A percentile compares a stretch with the other conserved stretches of the same genome.
Evolutionary conservation across 1,140 invertebrate genomes (phyloP).

Genomic region (Vollenhovia emeryi): DNA sequence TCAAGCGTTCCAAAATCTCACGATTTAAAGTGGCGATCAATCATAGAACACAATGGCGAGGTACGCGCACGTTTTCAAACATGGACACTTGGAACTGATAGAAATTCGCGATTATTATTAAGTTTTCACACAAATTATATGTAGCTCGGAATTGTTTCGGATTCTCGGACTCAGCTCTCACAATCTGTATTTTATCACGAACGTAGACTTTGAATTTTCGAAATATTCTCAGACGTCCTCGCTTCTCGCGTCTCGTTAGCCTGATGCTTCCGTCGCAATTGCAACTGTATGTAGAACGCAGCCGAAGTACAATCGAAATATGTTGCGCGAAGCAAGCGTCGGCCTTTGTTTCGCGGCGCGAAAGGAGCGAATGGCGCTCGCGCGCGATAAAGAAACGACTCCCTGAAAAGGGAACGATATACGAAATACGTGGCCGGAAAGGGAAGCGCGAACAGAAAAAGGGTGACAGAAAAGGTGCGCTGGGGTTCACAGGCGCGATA

Average conservation of each 20-base stretch:
- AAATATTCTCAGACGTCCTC: background rate
- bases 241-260: no score
- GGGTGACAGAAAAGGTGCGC: background rate
- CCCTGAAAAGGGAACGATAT: background rate
- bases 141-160: no score
- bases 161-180: background rate
- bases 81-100: no score
- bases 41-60: background rate
- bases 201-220: background rate
- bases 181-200: background rate
- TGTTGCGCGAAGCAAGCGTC: background rate
- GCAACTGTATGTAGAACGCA: background rate
- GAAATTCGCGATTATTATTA: background rate
- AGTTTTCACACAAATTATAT: background rate
- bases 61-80: background rate
- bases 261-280: no score
- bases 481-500: background rate
- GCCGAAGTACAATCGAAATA: background rate
- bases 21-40: background rate
- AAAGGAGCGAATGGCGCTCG: background rate
- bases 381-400: conserved; percentile 26
- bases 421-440: background rate
- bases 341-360: background rate
- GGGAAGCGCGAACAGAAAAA: background rate
- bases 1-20: background rate